Conservation (phyloP, 1,140 invertebrate species). For the Dendroctonus ponderosae region DNA sequence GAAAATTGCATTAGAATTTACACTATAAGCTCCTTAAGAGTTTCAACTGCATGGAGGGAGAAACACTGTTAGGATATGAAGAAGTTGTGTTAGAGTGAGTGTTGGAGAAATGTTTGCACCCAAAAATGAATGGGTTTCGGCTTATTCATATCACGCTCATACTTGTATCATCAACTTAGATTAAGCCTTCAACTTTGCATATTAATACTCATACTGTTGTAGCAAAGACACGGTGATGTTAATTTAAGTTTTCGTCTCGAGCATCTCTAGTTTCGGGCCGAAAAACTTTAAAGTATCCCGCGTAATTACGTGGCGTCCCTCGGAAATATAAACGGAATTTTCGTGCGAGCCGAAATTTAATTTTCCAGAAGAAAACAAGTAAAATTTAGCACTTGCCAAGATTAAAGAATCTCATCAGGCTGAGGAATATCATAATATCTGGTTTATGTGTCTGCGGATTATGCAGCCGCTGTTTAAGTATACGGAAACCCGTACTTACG, state of each 20-base stretch:
- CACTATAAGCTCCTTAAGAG: no score
- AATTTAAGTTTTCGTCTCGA: slow-evolving; percentile 20
- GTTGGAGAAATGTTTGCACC: no score
- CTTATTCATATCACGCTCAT: no score
- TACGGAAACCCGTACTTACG: slow-evolving; percentile 18
- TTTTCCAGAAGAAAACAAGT: slow-evolving; percentile 43
- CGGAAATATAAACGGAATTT: slow-evolving; percentile 35
- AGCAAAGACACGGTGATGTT: slow-evolving; percentile 10
- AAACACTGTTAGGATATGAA: no score
- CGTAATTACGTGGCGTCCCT: slow-evolving; percentile 23
- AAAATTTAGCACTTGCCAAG: slow-evolving; percentile 44
- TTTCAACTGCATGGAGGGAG: no score
- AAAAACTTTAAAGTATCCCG: slow-evolving; percentile 32
- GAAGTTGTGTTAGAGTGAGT: no score
- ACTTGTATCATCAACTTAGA: slow-evolving; percentile 1
- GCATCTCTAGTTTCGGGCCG: slow-evolving; percentile 1
- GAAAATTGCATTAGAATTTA: no score
- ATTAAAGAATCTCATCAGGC: slow-evolving; percentile 47
- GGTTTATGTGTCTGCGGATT: slow-evolving; percentile 42
- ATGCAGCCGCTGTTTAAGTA: slow-evolving; percentile 30
- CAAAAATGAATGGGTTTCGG: no score
- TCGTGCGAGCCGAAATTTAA: slow-evolving; percentile 42
- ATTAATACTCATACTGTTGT: slow-evolving; percentile 15
- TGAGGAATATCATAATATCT: slow-evolving; percentile 44
- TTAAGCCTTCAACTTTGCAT: slow-evolving; percentile 7